These are phyloP conservation scores for Steatornis caripensis DNA, from an alignment of 2,113 vertebrate species.

Conservation along the genomic window DNA sequence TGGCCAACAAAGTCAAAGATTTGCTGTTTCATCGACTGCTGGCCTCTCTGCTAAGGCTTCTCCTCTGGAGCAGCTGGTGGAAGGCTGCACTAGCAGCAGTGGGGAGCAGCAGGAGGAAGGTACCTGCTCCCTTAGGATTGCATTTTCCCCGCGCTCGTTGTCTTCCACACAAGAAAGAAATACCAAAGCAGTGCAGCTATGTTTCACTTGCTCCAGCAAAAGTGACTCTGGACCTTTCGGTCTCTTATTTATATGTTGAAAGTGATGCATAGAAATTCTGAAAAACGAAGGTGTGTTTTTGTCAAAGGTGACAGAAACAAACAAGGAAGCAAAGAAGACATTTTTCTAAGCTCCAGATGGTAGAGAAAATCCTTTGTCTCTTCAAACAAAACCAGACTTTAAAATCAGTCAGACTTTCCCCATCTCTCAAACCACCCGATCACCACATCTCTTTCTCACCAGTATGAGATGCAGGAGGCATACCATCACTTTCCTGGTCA, in stretches of 20 bases:
- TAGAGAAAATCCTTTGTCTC: background rate
- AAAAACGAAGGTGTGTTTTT: background rate
- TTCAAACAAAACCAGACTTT: background rate
- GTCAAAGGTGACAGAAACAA: background rate
- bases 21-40: background rate
- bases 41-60: background rate
- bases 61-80: background rate
- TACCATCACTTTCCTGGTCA: constrained; percentile 8
- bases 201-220: background rate
- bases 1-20: constrained; percentile 9
- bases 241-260: background rate
- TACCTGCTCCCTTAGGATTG: background rate
- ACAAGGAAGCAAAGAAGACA: background rate
- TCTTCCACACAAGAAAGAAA: background rate
- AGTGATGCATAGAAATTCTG: background rate
- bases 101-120: background rate
- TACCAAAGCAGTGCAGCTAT: background rate
- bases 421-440: background rate
- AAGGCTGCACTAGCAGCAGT: background rate
- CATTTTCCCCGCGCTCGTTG: background rate
- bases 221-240: background rate
- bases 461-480: background rate
- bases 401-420: background rate
- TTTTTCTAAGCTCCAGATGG: background rate
- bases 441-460: background rate